These are phyloP conservation scores for Alosa sapidissima DNA, from an alignment of 2,797 vertebrate species.

Conservation along the genomic window DNA sequence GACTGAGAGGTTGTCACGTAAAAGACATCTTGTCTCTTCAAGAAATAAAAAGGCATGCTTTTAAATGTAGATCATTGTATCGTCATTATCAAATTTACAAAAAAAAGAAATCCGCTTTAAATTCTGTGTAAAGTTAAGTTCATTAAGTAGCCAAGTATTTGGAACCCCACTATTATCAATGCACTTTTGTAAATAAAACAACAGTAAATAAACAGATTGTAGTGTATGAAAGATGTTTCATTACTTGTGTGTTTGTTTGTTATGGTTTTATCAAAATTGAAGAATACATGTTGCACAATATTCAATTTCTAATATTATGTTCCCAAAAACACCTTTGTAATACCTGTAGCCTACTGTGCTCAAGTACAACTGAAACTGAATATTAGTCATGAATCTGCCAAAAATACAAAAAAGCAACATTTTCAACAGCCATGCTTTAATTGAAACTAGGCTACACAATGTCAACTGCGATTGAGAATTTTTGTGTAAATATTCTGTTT, in stretches of 20 bases:
- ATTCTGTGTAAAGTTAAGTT: slow-evolving; percentile 53
- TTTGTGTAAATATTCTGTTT: no score
- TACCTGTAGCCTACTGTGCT: background rate
- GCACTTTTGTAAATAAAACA: slow-evolving; percentile 64
- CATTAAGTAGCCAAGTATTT: slow-evolving; percentile 72
- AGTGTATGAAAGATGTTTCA: slow-evolving; percentile 39
- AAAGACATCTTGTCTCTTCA: slow-evolving; percentile 60
- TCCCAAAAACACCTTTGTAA: background rate
- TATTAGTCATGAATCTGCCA: background rate
- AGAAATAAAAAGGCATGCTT: slow-evolving; percentile 75
- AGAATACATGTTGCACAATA: slow-evolving; percentile 23
- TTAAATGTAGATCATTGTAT: slow-evolving; percentile 69
- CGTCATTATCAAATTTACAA: slow-evolving; percentile 46
- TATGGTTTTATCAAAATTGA: slow-evolving; percentile 57
- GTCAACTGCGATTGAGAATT: no score
- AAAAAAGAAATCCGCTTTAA: slow-evolving; percentile 31
- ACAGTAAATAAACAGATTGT: slow-evolving; percentile 54
- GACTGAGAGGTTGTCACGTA: slow-evolving; percentile 42
- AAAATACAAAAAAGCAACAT: background rate
- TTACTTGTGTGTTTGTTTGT: slow-evolving; percentile 40
- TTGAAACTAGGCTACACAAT: no score
- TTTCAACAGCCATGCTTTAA: background rate
- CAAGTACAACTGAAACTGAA: background rate
- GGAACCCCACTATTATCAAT: slow-evolving; percentile 69
- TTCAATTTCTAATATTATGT: background rate